These are phyloP conservation scores for Aspidiotus destructor DNA, from an alignment of 2,888 invertebrate species.

Conservation along the genomic window DNA sequence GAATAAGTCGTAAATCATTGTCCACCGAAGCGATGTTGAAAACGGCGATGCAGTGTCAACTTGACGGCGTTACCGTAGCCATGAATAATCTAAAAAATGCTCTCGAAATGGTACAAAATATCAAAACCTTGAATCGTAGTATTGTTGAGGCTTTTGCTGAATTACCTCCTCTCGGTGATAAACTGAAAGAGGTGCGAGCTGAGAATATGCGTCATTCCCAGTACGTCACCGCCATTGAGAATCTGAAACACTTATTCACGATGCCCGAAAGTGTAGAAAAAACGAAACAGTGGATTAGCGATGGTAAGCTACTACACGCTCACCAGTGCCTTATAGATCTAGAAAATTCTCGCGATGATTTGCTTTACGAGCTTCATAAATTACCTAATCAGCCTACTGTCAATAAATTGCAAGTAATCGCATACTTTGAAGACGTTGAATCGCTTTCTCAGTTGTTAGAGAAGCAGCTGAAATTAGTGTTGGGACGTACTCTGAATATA, in stretches of 20 bases:
- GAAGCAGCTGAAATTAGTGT: slow-evolving; percentile 80
- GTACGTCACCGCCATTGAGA: slow-evolving; percentile 95
- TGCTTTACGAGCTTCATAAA: slow-evolving; percentile 87
- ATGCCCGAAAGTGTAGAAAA: slow-evolving; percentile 93
- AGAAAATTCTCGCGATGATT: slow-evolving; percentile 91
- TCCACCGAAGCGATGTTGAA: slow-evolving; percentile 91
- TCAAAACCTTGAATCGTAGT: slow-evolving; percentile 59
- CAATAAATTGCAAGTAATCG: slow-evolving; percentile 84
- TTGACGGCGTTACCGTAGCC: slow-evolving; percentile 92
- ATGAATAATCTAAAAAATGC: slow-evolving; percentile 80
- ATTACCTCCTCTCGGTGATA: slow-evolving; percentile 69
- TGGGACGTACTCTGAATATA: slow-evolving; percentile 83
- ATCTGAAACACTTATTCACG: slow-evolving; percentile 94
- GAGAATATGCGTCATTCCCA: slow-evolving; percentile 93
- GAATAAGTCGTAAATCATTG: slow-evolving; percentile 67
- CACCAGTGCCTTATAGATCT: slow-evolving; percentile 92
- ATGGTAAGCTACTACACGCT: slow-evolving; percentile 87
- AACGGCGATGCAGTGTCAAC: slow-evolving; percentile 96
- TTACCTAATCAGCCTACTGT: slow-evolving; percentile 81
- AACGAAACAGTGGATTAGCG: slow-evolving; percentile 85
- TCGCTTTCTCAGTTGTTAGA: slow-evolving; percentile 76
- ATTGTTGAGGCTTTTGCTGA: slow-evolving; percentile 64
- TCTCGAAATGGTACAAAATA: slow-evolving; percentile 63
- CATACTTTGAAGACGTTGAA: slow-evolving; percentile 93
- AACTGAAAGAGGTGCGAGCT: slow-evolving; percentile 73